Evolutionary conservation across 2,888 invertebrate genomes (phyloP), one percentile per base, ranked within the genome.

Genomic region (Phymatocera aterrima): DNA sequence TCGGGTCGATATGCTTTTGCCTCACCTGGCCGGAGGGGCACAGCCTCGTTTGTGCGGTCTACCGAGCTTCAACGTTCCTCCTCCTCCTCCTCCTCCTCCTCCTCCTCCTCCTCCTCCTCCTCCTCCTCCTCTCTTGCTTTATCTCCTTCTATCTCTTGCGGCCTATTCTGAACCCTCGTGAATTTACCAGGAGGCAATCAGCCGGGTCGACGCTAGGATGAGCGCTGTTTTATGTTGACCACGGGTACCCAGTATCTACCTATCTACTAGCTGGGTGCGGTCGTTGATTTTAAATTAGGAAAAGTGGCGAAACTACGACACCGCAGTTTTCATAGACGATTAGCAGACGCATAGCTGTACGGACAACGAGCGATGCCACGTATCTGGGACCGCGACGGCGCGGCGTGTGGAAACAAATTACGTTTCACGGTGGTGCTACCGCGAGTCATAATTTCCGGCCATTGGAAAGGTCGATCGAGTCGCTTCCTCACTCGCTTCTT

Each of bases 171-270:
- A 43, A 68, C 68, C 68, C 68, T 68, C 40, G 43, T 68, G 46
- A 68, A 68, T 68, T 68, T 43, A 28, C 68, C 43, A 46, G 43
- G 8, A 46, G 43, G 68, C 68, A 68, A 68, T 68, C 68, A 68
- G 21, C 21, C 68, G 24, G 64, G 68, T 46, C 68, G 46, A n/a
- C 43, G 15, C 46, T 68, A 46, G 64, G 34, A 64, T 68, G 61
- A 61, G 18, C 15, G 61, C 31, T n/a, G 34, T 57, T 57, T 57
- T 57, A 57, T 57, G 54, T 24, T 57, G 61, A 64, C 61, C 61
- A 24, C 34, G 61, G 37, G 61, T 64, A 51, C 51, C 51, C n/a
- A n/a, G n/a, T n/a, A n/a, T n/a, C n/a, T n/a, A n/a, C n/a, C n/a
- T n/a, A n/a, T n/a, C n/a, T n/a, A n/a, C n/a, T 24, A 57, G 57